Evolutionary conservation across 2,113 vertebrate species (phyloP).

Genomic region (Pogonocichla stellata): DNA sequence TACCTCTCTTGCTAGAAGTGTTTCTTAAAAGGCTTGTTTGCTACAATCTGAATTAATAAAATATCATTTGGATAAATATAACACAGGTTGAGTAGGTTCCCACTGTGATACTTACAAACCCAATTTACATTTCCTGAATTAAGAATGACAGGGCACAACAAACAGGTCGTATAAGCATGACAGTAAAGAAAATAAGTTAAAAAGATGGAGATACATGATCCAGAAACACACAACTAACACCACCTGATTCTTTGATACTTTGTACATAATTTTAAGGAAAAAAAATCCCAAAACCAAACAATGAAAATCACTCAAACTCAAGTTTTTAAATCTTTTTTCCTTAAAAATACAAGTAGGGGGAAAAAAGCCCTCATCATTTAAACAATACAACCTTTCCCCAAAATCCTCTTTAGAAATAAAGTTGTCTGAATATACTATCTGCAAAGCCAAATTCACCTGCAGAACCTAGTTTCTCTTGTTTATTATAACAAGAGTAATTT

Average conservation of each 20-base stretch:
- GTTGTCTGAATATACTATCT: background rate
- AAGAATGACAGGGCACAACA: conserved; percentile 15
- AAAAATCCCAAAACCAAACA: background rate
- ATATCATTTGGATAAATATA: background rate
- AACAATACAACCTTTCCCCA: background rate
- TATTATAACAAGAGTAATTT: background rate
- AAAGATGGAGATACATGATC: background rate
- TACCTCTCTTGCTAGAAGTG: background rate
- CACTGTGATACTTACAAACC: background rate
- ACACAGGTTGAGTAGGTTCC: background rate
- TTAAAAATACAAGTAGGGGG: fast-evolving
- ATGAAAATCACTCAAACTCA: background rate
- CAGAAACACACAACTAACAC: background rate
- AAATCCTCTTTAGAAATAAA: background rate
- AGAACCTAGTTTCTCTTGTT: background rate
- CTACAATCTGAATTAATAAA: conserved; percentile 2
- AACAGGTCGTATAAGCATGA: background rate
- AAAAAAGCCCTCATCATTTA: background rate
- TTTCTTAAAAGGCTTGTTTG: conserved; percentile 13
- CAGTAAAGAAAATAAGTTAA: background rate
- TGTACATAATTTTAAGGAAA: background rate
- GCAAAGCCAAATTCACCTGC: background rate
- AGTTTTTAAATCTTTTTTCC: background rate
- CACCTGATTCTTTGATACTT: background rate
- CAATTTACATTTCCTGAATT: conserved; percentile 3